Evolutionary conservation across 2,888 invertebrate species (phyloP).

Genomic region (Orthonychiurus folsomi): DNA sequence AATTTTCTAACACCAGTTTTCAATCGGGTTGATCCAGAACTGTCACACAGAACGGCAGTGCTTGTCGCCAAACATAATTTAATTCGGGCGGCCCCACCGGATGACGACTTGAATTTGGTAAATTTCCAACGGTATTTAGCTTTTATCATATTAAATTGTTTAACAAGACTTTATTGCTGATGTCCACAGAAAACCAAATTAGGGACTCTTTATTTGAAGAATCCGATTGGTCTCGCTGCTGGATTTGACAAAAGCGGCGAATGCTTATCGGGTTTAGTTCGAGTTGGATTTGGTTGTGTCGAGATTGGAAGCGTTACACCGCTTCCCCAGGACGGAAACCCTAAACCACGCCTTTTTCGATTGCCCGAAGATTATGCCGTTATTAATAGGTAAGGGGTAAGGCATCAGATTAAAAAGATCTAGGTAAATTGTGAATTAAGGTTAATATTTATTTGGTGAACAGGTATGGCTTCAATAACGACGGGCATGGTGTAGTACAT

Average conservation of each 20-base stretch:
- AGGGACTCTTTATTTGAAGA: constrained; percentile 62
- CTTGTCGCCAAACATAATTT: constrained; percentile 65
- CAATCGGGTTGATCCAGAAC: constrained; percentile 67
- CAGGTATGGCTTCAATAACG: constrained; percentile 89
- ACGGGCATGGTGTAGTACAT: constrained; percentile 71
- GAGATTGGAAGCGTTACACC: constrained; percentile 89
- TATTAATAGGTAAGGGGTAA: constrained; percentile 65
- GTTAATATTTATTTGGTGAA: constrained; percentile 18
- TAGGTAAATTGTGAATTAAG: neutral
- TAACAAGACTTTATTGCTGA: too few relatives aligned
- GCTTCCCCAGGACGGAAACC: constrained; percentile 82
- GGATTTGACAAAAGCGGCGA: constrained; percentile 98
- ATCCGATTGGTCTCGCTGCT: constrained; percentile 95
- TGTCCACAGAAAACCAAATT: constrained; percentile 58
- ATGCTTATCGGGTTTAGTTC: constrained; percentile 68
- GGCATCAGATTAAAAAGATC: too few relatives aligned
- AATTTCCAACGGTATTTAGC: constrained; percentile 32
- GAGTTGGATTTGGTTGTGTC: constrained; percentile 86
- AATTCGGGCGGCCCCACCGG: constrained; percentile 52
- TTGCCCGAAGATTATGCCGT: constrained; percentile 74
- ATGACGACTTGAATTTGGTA: constrained; percentile 54
- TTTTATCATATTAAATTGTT: neutral
- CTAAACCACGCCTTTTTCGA: constrained; percentile 85
- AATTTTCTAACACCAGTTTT: constrained; percentile 61
- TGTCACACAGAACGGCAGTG: constrained; percentile 70